Conservation (phyloP, 2,797 vertebrate species). For the Rhinatrema bivittatum region DNA sequence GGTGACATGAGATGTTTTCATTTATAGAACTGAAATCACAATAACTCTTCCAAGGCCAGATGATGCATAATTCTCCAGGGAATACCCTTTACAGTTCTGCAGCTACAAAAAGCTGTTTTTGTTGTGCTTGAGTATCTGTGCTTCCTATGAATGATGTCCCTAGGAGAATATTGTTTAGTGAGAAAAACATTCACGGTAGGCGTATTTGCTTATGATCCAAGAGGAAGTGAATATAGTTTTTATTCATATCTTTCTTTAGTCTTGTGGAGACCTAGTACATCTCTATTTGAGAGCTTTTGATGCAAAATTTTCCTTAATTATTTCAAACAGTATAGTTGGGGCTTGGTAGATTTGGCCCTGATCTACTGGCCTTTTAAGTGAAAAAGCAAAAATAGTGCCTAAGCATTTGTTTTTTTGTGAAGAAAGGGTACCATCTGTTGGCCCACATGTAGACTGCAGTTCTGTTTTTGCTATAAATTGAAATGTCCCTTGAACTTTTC, state of each 20-base stretch:
- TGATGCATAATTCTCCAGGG: not conserved
- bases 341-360: too few relatives aligned
- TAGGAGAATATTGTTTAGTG: not conserved
- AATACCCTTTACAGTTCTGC: not conserved
- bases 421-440: too few relatives aligned
- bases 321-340: not conserved
- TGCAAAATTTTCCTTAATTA: not conserved
- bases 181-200: not conserved
- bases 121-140: rapidly evolving
- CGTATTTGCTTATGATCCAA: not conserved
- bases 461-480: too few relatives aligned
- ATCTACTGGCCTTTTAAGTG: too few relatives aligned
- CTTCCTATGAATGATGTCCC: not conserved
- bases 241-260: not conserved
- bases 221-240: not conserved
- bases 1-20: too few relatives aligned
- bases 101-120: not conserved
- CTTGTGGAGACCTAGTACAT: not conserved
- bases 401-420: too few relatives aligned
- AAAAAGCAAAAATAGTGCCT: too few relatives aligned
- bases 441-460: too few relatives aligned
- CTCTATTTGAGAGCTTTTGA: not conserved
- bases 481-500: too few relatives aligned
- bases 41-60: not conserved
- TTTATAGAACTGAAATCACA: too few relatives aligned